Base-by-base conservation (phyloP, 2,113 vertebrate species). In the Cyrtonyx montezumae region DNA sequence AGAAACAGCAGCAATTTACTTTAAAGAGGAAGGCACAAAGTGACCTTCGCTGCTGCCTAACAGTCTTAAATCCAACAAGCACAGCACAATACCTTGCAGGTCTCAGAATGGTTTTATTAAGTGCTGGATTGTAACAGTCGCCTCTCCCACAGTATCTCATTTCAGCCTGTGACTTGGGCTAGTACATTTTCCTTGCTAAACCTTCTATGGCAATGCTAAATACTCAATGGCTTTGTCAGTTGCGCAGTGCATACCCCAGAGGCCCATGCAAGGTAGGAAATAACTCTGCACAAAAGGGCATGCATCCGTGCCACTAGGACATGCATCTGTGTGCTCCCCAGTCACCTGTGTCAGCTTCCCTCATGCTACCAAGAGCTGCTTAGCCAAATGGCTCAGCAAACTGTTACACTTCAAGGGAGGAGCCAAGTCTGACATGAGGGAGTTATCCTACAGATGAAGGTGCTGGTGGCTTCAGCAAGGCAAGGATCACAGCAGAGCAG, bases 241-340 rank as follows among this genome's bases (percentile, higher is more conserved):
- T 1, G 55, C 75, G 9, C 67, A 34, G 62, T 0, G 0, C 71
- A 62, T 2, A 53, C 7, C 34, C 48, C 2, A 0, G 13, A 2
- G 42, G 40, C 49, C 7, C 68, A 2, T 0, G 0, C 5, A 0
- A 0, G 5, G 56, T 7, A 17, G 2, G 32, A 48, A 53, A 21
- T 9, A 23, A 2, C 0, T 0, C n/a, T 1, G 0, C 18, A 15
- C 3, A 3, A 18, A 0, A 14, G n/a, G 61, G 34, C 34, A 6
- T 32, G 1, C 9, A 14, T 62, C 78, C 14, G 21, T 4, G 1
- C 12, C 11, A 32, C 11, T 1, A 6, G 10, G 34, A 10, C 0
- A 0, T 2, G 20, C 0, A 0, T 4, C 63, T 28, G 17, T 4
- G 58, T 18, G 0, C 73, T 32, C 22, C 34, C 42, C 77, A 2